phyloP scores from a whole-genome alignment of 1,140 invertebrate genomes.

The Holotrichia oblita region DNA sequence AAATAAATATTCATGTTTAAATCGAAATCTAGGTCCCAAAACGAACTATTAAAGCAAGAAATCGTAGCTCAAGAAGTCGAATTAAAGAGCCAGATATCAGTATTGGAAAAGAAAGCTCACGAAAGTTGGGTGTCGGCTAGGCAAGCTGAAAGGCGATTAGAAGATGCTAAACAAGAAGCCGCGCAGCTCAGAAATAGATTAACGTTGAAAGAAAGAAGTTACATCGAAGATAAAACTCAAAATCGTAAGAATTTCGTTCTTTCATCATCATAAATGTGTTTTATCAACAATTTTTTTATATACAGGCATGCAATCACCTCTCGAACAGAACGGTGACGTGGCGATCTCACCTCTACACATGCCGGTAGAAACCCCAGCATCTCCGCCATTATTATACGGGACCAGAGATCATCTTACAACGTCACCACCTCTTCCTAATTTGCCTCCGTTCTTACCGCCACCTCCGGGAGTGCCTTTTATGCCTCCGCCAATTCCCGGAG shows the following conservation, averaged over 20 bases:
- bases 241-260: constrained; percentile 58
- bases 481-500: constrained; percentile 57
- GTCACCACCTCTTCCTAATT: constrained; percentile 63
- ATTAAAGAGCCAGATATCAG: constrained; percentile 77
- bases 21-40: constrained; percentile 66
- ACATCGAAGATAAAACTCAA: constrained; percentile 59
- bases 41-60: constrained; percentile 79
- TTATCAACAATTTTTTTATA: too few species aligned
- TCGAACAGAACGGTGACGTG: constrained; percentile 58
- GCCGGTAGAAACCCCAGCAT: constrained; percentile 62
- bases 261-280: too few species aligned
- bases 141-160: constrained; percentile 77
- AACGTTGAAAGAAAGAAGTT: constrained; percentile 67
- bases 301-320: constrained; percentile 55
- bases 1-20: too few species aligned
- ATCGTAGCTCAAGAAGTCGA: constrained; percentile 81
- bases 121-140: constrained; percentile 81
- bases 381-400: constrained; percentile 62
- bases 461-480: constrained; percentile 61
- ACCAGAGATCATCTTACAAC: constrained; percentile 62
- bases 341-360: constrained; percentile 61
- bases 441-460: constrained; percentile 59
- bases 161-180: constrained; percentile 79
- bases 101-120: constrained; percentile 79
- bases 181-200: constrained; percentile 76